phyloP scores from a whole-genome alignment of 2,888 invertebrate species.

The Vannuccia rotundouncinata region DNA sequence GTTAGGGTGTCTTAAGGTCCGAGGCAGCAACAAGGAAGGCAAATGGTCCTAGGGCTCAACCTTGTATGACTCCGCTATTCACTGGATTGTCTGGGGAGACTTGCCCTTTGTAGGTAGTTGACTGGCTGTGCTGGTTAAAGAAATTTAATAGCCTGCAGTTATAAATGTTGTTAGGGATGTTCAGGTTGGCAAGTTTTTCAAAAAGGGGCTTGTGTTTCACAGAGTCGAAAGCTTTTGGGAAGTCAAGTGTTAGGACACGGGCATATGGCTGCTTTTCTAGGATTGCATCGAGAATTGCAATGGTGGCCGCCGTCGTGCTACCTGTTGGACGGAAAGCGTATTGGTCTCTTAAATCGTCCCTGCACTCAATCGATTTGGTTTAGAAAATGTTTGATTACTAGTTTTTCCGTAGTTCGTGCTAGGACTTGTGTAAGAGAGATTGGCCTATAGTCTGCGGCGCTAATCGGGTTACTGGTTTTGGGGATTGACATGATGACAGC shows the following conservation, averaged over 20 bases:
- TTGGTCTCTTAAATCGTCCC: too few relatives aligned
- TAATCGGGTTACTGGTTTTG: too few relatives aligned
- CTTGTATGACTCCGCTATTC: constrained; percentile 26
- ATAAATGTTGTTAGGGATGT: constrained; percentile 12
- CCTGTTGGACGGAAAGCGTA: too few relatives aligned
- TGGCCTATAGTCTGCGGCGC: too few relatives aligned
- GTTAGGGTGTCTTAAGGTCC: constrained; percentile 1
- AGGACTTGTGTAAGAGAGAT: too few relatives aligned
- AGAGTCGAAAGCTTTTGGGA: constrained; percentile 23
- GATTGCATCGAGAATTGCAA: too few relatives aligned
- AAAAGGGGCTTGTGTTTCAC: constrained; percentile 19
- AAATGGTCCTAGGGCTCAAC: constrained; percentile 7
- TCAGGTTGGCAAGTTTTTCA: constrained; percentile 14
- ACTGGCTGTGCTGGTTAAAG: not conserved
- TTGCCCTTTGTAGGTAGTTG: not conserved
- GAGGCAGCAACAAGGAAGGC: constrained; percentile 3
- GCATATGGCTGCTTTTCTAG: not conserved
- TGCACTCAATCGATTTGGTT: too few relatives aligned
- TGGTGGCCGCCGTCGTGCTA: too few relatives aligned
- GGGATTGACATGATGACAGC: too few relatives aligned
- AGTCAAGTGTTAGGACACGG: constrained; percentile 12
- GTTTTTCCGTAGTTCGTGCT: too few relatives aligned
- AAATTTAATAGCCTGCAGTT: constrained; percentile 25
- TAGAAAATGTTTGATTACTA: too few relatives aligned
- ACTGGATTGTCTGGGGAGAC: not conserved